phyloP scores from a whole-genome alignment of 2,113 vertebrate genomes.

The Cettia cetti region DNA sequence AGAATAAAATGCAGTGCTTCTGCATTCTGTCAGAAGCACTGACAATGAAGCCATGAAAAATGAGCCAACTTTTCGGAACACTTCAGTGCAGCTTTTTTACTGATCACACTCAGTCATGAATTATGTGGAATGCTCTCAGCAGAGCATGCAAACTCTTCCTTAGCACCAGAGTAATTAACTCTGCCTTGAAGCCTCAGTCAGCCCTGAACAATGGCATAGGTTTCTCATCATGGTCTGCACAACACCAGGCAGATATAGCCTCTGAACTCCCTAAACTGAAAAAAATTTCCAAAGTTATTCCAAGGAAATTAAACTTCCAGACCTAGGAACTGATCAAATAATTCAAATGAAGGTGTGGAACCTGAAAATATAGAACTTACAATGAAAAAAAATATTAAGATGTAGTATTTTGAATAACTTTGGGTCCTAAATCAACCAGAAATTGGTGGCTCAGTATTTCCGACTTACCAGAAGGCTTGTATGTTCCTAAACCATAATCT shows the following conservation, averaged over 20 bases:
- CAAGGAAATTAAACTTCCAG: neutral
- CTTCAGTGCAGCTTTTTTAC: neutral
- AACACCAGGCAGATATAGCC: neutral
- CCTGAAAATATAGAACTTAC: fast-evolving
- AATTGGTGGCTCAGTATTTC: neutral
- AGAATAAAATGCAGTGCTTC: neutral
- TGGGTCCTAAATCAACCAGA: neutral
- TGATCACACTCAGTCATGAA: neutral
- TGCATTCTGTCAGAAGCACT: neutral
- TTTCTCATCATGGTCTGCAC: neutral
- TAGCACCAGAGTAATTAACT: neutral
- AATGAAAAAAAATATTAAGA: neutral
- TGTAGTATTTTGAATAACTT: neutral
- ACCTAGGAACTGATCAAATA: neutral
- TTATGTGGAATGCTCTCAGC: neutral
- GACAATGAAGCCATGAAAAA: neutral
- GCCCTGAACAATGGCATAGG: neutral
- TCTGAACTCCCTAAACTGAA: neutral
- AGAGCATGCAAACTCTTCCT: neutral
- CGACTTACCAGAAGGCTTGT: neutral
- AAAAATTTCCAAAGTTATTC: neutral
- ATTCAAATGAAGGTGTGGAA: neutral
- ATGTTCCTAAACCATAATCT: neutral
- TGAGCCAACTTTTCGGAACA: neutral
- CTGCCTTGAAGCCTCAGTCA: neutral